A percentile compares a stretch with the other conserved stretches of the same genome.
These are phyloP conservation scores for Lepidurus apus DNA, from an alignment of 1,140 invertebrate genomes.

Conservation along the genomic window DNA sequence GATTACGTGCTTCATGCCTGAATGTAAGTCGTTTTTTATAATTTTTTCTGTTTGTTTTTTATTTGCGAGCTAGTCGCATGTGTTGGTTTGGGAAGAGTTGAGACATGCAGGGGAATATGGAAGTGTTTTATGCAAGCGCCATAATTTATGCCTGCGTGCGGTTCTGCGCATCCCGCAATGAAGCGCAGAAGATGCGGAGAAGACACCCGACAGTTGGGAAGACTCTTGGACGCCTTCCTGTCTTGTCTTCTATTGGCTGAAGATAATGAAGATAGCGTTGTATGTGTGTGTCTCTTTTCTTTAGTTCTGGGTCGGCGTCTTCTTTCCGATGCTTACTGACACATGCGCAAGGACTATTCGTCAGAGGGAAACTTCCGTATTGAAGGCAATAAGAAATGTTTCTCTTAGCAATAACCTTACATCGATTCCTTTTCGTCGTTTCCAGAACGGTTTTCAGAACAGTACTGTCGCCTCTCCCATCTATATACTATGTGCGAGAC, in stretches of 20 bases:
- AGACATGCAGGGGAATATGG: neutral
- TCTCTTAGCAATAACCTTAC: too few species aligned
- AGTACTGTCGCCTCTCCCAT: too few species aligned
- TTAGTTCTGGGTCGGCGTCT: neutral
- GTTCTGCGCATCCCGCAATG: slow-evolving; percentile 3
- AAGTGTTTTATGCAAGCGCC: neutral
- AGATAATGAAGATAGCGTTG: slow-evolving; percentile 11
- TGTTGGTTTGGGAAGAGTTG: neutral
- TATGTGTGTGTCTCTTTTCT: neutral
- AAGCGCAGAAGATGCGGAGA: slow-evolving; percentile 12
- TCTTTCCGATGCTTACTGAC: neutral
- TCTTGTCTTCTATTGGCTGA: slow-evolving; percentile 4
- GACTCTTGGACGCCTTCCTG: slow-evolving; percentile 1
- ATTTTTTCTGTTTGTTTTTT: neutral
- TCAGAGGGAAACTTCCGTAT: neutral
- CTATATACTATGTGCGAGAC: too few species aligned
- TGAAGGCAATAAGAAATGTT: too few species aligned
- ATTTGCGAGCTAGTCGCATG: neutral
- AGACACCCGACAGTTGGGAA: slow-evolving; percentile 5
- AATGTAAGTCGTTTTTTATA: neutral
- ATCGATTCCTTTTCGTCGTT: neutral
- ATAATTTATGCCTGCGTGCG: slow-evolving; percentile 11
- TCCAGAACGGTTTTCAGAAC: neutral
- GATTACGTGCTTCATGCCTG: neutral
- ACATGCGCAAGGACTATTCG: neutral